Evolutionary conservation across 2,797 vertebrate species (phyloP).

Genomic region (Enteromius argenteus): DNA sequence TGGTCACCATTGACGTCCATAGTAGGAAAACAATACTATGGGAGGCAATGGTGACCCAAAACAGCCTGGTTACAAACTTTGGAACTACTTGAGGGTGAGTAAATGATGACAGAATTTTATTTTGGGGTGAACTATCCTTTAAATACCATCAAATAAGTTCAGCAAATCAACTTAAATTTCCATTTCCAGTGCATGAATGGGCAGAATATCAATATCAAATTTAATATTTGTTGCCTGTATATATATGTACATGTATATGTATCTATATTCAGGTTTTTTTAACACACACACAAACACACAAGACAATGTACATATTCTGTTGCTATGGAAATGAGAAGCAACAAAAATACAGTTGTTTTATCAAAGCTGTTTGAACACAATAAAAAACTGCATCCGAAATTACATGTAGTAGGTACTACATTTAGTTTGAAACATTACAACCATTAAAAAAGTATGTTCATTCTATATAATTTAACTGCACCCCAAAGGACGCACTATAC

Average conservation of each 20-base stretch:
- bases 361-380: not conserved
- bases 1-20: no score
- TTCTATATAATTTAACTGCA: no score
- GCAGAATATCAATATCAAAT: not conserved
- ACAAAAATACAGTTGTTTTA: not conserved
- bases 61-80: no score
- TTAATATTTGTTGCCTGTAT: not conserved
- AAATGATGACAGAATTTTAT: no score
- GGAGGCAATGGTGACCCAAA: no score
- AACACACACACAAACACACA: not conserved
- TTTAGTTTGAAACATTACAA: not conserved
- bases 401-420: not conserved
- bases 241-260: not conserved
- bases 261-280: not conserved
- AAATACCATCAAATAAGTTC: not conserved
- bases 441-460: not conserved
- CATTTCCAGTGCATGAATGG: not conserved
- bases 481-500: no score
- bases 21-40: no score
- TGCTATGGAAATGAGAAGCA: not conserved
- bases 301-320: no score
- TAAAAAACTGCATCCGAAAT: not conserved
- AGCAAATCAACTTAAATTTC: not conserved
- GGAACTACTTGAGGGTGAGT: no score
- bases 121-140: no score